Conservation (phyloP, 2,888 invertebrate genomes). For the Thecocarcelia acutangulata region DNA sequence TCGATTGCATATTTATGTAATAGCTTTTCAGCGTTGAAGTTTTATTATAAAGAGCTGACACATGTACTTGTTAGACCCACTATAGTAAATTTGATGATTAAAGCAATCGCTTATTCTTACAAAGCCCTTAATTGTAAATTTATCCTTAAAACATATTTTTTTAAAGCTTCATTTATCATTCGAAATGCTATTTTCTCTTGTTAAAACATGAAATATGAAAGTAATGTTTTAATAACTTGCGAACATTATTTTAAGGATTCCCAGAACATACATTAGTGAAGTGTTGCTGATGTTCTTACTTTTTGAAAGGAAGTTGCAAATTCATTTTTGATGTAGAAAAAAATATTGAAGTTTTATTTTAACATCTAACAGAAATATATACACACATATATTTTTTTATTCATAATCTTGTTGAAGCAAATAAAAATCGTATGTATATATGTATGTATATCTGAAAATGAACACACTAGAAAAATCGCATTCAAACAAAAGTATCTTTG, state of each 20-base stretch:
- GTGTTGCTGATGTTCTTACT: constrained; percentile 16
- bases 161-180: constrained; percentile 14
- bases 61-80: no score
- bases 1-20: no score
- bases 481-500: constrained; percentile 54
- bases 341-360: background rate
- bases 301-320: constrained; percentile 11
- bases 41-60: no score
- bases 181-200: constrained; percentile 5
- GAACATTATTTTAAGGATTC: constrained; percentile 66
- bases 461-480: constrained; percentile 9
- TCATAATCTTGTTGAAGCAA: constrained; percentile 47
- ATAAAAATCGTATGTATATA: constrained; percentile 44
- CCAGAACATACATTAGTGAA: constrained; percentile 63
- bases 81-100: no score
- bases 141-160: background rate
- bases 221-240: constrained; percentile 62
- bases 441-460: background rate
- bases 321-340: no score
- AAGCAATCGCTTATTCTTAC: no score
- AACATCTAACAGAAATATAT: background rate
- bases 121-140: background rate
- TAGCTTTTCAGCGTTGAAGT: no score
- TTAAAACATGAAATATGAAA: constrained; percentile 25
- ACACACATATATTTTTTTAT: constrained; percentile 23